Base-by-base conservation (phyloP, 37 sponge, comb jelly and placozoan species). In the Oopsacas minuta region DNA sequence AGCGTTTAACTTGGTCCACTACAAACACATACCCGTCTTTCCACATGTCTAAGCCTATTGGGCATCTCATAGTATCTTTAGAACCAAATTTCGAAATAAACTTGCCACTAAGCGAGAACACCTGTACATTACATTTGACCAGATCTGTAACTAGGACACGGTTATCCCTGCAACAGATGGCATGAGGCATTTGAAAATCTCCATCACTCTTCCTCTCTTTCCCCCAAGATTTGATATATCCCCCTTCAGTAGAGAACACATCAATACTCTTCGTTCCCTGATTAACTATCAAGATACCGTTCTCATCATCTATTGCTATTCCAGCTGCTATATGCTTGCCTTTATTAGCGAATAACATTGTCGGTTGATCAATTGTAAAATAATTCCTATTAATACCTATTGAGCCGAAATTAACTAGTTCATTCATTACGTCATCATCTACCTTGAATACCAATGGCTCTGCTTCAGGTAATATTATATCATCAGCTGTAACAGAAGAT, bases 81-180 rank as follows among this genome's bases (percentile, higher is more conserved):
- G 75, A 61, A 61, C 75, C 75, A 34, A 61, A 61, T n/a, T 61
- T 61, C 1, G 75, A 61, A 34, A 61, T 10, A 61, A 20, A 61
- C 22, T 61, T 61, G 22, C 75, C 75, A n/a, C 75, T 61, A n/a
- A 61, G 75, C 22, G 75, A 61, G 75, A 61, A 61, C 7, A 61
- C 75, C 22, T 61, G 75, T n/a, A 61, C 75, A 61, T 61, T 61
- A 61, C 75, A 61, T 12, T 61, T 61, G 75, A 61, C 75, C 75
- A 61, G 30, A 61, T 61, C 75, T 61, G 75, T 61, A 61, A 61
- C 75, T 61, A 61, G 22, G 17, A 61, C 30, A n/a, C 75, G 75
- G 75, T 61, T 61, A 61, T 25, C 22, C 28, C 75, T 61, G 28
- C 75, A 61, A 34, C 75, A 61, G 20, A 61, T 61, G 32, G 75